Percentiles rank a stretch among this genome's conserved stretches.
Conservation (phyloP, 1,140 invertebrate genomes). For the Dryas iulia region DNA sequence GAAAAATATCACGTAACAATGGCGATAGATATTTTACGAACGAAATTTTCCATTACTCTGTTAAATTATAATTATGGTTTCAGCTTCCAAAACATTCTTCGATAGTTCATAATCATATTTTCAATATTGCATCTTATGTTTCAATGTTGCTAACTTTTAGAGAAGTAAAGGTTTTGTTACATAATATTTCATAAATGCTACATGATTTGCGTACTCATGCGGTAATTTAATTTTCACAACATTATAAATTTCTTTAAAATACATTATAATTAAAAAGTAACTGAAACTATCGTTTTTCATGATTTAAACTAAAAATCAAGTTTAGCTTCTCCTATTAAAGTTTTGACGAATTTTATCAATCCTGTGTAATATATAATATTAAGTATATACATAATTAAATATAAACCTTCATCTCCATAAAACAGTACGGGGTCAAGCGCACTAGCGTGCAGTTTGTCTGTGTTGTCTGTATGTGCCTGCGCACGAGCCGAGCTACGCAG, state of each 20-base stretch:
- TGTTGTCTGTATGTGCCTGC: constrained; percentile 43
- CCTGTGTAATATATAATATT: too few relatives aligned
- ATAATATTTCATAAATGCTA: background rate
- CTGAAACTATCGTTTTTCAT: too few relatives aligned
- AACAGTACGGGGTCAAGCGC: constrained; percentile 52
- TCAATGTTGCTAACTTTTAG: too few relatives aligned
- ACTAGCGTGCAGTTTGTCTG: constrained; percentile 60
- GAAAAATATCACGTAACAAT: background rate
- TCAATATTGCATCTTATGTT: too few relatives aligned
- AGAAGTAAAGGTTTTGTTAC: too few relatives aligned
- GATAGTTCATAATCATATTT: too few relatives aligned
- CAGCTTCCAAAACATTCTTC: background rate
- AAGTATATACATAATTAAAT: background rate
- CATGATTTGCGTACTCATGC: too few relatives aligned
- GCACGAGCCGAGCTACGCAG: constrained; percentile 60
- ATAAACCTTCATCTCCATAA: constrained; percentile 55
- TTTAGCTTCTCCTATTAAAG: too few relatives aligned
- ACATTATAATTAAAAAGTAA: too few relatives aligned
- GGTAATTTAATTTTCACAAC: background rate
- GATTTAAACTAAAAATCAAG: too few relatives aligned
- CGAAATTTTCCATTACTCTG: background rate
- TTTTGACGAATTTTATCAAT: too few relatives aligned
- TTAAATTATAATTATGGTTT: background rate
- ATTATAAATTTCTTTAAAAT: too few relatives aligned
- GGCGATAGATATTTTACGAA: background rate